Percentiles rank a stretch among this genome's conserved stretches.
These are phyloP conservation scores for Lycaon pictus DNA, from an alignment of 2,113 vertebrate genomes.

Conservation along the genomic window DNA sequence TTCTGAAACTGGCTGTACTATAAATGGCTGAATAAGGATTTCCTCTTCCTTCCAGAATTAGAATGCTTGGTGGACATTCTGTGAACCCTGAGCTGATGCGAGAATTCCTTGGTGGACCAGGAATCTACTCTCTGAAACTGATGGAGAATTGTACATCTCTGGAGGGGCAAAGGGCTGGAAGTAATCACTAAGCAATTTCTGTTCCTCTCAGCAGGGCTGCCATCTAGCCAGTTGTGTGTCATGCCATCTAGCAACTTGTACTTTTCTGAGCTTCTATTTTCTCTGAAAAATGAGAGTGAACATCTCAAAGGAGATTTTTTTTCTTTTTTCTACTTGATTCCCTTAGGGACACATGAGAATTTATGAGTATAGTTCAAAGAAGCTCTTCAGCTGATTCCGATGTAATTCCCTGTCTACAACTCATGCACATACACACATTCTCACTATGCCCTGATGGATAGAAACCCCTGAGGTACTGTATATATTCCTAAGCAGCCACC, in stretches of 20 bases:
- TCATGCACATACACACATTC: neutral
- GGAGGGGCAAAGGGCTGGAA: neutral
- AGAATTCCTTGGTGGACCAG: neutral
- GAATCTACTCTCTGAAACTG: neutral
- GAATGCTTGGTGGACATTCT: neutral
- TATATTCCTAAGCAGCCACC: neutral
- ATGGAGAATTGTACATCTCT: conserved; percentile 2
- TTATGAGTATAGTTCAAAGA: neutral
- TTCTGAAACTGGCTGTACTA: neutral
- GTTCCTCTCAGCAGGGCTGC: neutral
- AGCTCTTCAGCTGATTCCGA: neutral
- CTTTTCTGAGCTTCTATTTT: conserved; percentile 44
- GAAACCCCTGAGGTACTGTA: neutral
- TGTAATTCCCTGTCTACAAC: neutral
- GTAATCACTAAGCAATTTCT: conserved; percentile 24
- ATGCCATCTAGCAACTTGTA: conserved; percentile 1
- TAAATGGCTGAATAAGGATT: neutral
- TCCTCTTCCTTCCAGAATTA: neutral
- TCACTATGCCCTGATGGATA: neutral
- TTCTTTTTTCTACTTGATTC: neutral
- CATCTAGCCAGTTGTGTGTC: conserved; percentile 30
- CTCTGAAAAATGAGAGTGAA: conserved; percentile 23
- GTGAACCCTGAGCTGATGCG: neutral
- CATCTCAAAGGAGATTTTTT: neutral
- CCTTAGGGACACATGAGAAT: neutral